Evolutionary conservation across 2,113 vertebrate species (phyloP), one percentile per base, ranked within the genome.

Genomic region (Ovibos moschatus): DNA sequence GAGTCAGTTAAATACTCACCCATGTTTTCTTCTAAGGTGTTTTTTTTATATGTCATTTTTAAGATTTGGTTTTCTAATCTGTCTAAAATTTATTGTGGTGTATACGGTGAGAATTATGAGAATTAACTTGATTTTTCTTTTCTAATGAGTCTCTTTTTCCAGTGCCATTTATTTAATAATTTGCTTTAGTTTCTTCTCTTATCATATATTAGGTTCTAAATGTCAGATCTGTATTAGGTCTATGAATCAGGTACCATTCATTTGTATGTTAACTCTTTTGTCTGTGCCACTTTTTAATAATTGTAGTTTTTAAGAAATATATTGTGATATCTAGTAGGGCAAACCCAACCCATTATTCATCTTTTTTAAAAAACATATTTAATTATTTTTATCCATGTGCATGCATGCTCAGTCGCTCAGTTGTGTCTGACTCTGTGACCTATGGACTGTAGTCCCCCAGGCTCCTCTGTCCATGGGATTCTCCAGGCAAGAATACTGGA

Each of bases 261-360:
- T 90, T 95, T 94, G 5, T 92, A 81, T 96, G 74, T 83, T 95
- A 95, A 94, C 94, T 96, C 51, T 94, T 95, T 0, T 95, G 21
- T 92, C 53, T 93, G 15, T 86, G 67, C 43, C 11, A 79, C 43
- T n/a, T 98, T 94, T 97, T 96, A 95, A 97, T 96, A 95, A 87
- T 28, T 93, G 5, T 51, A 43, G 23, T 87, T 87, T 95, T 40
- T 19, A 87, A 53, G 40, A 4, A n/a, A 91, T 86, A 40, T 47
- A 60, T 71, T 88, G 83, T 95, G 87, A 94, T 85, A 97, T 92
- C 47, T 95, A 8, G 19, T 58, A 90, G 62, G 36, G 14, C 3
- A 94, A 96, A 10, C 21, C 67, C 13, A 95, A 55, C 19, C 7
- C 28, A 95, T 91, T 95, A 92, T 81, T 97, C 83, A 64, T 95